phyloP scores from a whole-genome alignment of 2,888 invertebrate species.

The Silvanus unidentatus region DNA sequence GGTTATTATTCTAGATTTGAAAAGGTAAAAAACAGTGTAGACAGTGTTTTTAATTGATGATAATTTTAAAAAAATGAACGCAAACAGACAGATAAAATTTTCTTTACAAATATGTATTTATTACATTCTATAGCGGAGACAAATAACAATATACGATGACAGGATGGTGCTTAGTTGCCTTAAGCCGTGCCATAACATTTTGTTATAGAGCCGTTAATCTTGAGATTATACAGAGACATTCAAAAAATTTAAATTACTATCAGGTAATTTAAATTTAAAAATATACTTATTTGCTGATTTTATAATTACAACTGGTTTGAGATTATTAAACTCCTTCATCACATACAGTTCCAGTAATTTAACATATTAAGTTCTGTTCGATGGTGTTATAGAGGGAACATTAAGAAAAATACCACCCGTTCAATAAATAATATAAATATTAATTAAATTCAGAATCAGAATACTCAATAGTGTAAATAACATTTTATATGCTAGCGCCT shows the following conservation, averaged over 20 bases:
- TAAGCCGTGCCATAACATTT: constrained; percentile 18
- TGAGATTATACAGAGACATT: constrained; percentile 16
- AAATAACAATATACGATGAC: constrained; percentile 21
- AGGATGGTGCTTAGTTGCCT: constrained; percentile 16
- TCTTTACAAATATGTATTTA: background rate
- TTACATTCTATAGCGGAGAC: constrained; percentile 8
- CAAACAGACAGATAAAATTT: too few species aligned
- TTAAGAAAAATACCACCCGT: too few species aligned
- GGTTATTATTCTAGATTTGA: too few species aligned
- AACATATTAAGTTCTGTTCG: background rate
- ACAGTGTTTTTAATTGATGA: too few species aligned
- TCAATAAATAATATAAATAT: too few species aligned
- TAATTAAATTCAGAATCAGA: constrained; percentile 5
- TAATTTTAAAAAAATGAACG: too few species aligned
- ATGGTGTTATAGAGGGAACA: too few species aligned
- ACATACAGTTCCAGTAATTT: background rate
- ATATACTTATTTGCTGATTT: constrained; percentile 6
- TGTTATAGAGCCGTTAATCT: constrained; percentile 19
- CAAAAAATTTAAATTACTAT: constrained; percentile 7
- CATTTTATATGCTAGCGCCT: background rate
- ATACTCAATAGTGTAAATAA: background rate
- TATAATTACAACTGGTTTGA: constrained; percentile 6
- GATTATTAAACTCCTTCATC: constrained; percentile 4
- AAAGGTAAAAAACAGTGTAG: too few species aligned
- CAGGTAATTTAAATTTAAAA: constrained; percentile 6